These are phyloP conservation scores for Mus musculus DNA, from an alignment of 2,113 vertebrate genomes.

Conservation along the genomic window GRCm39 chr2:155748001-155748500, in stretches of 20 bases:
- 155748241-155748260: neutral
- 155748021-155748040: slow-evolving; percentile 32
- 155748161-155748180: slow-evolving; percentile 1
- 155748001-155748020: slow-evolving; percentile 39
- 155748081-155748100: slow-evolving; percentile 40
- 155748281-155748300: neutral
- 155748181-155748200: neutral
- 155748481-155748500: neutral
- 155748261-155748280: slow-evolving; percentile 34
- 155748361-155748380: neutral
- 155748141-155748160: slow-evolving; percentile 39
- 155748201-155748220: neutral
- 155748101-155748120: slow-evolving; percentile 36
- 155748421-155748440: neutral
- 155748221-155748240: neutral
- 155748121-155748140: slow-evolving; percentile 41
- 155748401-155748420: neutral
- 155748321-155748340: neutral
- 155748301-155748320: neutral
- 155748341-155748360: neutral
- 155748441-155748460: neutral
- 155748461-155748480: neutral
- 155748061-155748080: slow-evolving; percentile 69
- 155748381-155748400: neutral
- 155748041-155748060: slow-evolving; percentile 54